Percentiles rank a stretch among this genome's conserved stretches.
Conservation (phyloP, 2,888 invertebrate genomes). For the Nyleta sp. region DNA sequence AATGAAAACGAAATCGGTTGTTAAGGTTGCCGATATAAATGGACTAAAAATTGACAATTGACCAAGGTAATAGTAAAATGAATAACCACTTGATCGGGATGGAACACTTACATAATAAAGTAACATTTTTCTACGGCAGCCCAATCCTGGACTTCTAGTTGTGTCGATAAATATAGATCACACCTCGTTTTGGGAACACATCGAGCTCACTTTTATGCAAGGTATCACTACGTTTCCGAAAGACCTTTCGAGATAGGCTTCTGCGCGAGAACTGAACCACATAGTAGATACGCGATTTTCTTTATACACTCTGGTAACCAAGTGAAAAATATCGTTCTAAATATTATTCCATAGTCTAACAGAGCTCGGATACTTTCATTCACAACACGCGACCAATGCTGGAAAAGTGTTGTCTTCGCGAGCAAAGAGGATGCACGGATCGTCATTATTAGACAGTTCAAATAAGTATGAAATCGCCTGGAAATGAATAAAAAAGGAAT, state of each 20-base stretch:
- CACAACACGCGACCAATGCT: constrained; percentile 79
- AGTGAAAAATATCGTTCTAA: constrained; percentile 83
- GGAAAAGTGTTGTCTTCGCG: constrained; percentile 78
- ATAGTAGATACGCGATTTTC: constrained; percentile 82
- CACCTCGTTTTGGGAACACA: constrained; percentile 54
- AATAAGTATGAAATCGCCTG: constrained; percentile 56
- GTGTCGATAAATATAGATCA: constrained; percentile 40
- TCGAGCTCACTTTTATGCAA: constrained; percentile 62
- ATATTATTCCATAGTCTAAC: constrained; percentile 79
- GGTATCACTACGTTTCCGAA: constrained; percentile 57
- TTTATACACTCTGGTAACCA: constrained; percentile 82
- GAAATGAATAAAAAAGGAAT: constrained; percentile 32
- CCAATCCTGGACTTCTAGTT: constrained; percentile 41
- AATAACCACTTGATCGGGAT: too few species aligned
- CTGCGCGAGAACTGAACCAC: constrained; percentile 81
- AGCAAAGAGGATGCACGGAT: constrained; percentile 60
- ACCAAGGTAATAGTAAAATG: too few species aligned
- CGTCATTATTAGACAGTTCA: constrained; percentile 60
- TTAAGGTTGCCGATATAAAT: too few species aligned
- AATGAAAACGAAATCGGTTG: too few species aligned
- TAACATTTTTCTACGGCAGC: constrained; percentile 70
- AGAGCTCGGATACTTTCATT: constrained; percentile 81
- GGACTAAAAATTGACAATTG: background rate
- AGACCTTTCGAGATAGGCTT: constrained; percentile 75
- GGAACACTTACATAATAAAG: constrained; percentile 76